Percentiles rank a stretch among this genome's conserved stretches.
Conservation (phyloP, 1,140 invertebrate genomes). For the Pseudomyrmex dendroicus region DNA sequence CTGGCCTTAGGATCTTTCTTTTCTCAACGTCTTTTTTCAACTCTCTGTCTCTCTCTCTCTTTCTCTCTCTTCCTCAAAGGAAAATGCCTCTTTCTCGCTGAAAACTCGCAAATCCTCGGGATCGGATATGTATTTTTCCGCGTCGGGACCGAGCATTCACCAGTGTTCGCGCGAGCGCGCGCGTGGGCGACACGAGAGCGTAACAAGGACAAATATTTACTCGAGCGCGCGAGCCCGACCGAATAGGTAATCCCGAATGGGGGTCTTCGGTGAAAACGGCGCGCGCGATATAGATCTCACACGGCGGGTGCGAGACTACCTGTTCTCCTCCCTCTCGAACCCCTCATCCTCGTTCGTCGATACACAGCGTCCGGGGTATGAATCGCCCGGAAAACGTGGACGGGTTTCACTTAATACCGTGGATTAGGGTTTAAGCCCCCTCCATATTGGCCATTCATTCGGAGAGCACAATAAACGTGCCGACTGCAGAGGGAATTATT, state of each 20-base stretch:
- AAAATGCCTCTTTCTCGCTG: not conserved
- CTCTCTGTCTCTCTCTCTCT: not conserved
- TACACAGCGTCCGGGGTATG: constrained; percentile 32
- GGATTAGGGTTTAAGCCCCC: constrained; percentile 80
- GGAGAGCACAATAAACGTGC: constrained; percentile 68
- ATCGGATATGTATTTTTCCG: constrained; percentile 29
- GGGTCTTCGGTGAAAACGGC: constrained; percentile 47
- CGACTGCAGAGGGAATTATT: constrained; percentile 64
- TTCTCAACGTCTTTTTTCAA: not conserved
- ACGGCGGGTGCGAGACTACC: constrained; percentile 66
- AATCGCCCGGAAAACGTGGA: constrained; percentile 75
- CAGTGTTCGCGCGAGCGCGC: not conserved
- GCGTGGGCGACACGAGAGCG: constrained; percentile 56
- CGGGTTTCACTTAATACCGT: constrained; percentile 81
- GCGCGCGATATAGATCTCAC: constrained; percentile 72
- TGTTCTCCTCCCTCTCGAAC: constrained; percentile 21
- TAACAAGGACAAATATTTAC: constrained; percentile 78
- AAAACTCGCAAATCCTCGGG: constrained; percentile 51
- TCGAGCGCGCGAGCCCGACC: constrained; percentile 57
- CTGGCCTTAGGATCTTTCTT: not conserved
- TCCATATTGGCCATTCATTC: constrained; percentile 66
- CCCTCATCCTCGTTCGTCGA: constrained; percentile 11
- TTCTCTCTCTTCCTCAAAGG: not conserved
- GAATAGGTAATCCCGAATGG: constrained; percentile 40
- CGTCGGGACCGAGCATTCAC: constrained; percentile 35